Percentiles rank a stretch among this genome's conserved stretches.
These are phyloP conservation scores for Phalacrocorax carbo DNA, from an alignment of 2,113 vertebrate species.

Conservation along the genomic window DNA sequence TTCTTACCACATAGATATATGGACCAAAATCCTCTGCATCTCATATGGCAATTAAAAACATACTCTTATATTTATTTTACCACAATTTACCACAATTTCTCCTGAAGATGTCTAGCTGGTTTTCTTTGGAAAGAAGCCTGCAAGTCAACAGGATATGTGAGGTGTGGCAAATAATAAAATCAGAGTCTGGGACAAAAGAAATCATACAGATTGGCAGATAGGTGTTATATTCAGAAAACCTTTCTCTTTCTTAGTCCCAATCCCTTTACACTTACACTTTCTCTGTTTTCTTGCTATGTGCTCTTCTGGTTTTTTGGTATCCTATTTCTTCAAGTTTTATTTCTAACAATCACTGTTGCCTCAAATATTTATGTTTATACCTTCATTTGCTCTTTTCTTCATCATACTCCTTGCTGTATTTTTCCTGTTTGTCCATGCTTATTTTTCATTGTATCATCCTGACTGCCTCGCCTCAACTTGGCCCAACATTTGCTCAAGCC, in stretches of 20 bases:
- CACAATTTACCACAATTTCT: background rate
- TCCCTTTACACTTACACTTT: background rate
- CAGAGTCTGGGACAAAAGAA: background rate
- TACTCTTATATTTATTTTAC: background rate
- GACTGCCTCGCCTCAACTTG: background rate
- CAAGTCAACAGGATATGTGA: background rate
- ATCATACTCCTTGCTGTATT: background rate
- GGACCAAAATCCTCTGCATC: background rate
- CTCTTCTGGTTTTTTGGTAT: background rate
- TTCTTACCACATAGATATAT: background rate
- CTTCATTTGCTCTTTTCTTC: background rate
- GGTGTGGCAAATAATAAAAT: background rate
- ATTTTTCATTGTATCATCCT: background rate
- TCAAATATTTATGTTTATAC: background rate
- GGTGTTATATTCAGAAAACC: background rate
- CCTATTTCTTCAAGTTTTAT: background rate
- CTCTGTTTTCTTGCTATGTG: background rate
- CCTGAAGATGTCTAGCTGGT: background rate
- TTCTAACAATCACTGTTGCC: background rate
- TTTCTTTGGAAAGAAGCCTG: background rate
- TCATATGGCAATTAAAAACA: background rate
- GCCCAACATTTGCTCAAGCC: background rate
- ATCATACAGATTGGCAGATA: background rate
- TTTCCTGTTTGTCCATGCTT: background rate
- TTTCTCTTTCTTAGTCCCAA: background rate